These are phyloP conservation scores for Hemichromis elongatus DNA, from an alignment of 2,113 vertebrate genomes.

Conservation along the genomic window DNA sequence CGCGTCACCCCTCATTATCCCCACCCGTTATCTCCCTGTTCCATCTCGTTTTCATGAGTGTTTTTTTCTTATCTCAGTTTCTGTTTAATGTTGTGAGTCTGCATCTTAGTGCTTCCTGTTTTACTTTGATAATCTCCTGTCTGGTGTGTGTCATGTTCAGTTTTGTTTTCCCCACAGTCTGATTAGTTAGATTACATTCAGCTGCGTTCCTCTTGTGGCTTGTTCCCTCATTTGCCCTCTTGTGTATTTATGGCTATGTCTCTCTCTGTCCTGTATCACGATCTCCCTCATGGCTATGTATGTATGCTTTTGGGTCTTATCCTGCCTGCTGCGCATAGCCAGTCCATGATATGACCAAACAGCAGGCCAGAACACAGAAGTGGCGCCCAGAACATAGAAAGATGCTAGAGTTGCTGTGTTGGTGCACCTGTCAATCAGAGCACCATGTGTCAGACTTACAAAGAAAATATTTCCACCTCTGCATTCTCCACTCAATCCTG, in stretches of 20 bases:
- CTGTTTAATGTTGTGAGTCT: too few relatives aligned
- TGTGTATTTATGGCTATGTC: background rate
- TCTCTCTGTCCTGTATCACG: background rate
- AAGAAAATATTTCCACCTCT: background rate
- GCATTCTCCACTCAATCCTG: background rate
- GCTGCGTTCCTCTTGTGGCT: background rate
- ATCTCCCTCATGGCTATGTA: background rate
- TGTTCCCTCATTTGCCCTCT: background rate
- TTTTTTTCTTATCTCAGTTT: too few relatives aligned
- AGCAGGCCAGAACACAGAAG: background rate
- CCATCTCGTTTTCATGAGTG: too few relatives aligned
- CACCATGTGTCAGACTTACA: background rate
- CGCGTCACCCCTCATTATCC: too few relatives aligned
- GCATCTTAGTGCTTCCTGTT: too few relatives aligned
- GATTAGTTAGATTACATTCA: background rate
- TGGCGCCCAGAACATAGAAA: background rate
- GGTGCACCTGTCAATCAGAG: background rate
- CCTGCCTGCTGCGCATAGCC: background rate
- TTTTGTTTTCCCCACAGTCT: too few relatives aligned
- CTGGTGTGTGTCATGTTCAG: too few relatives aligned
- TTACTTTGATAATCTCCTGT: too few relatives aligned
- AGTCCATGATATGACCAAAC: background rate
- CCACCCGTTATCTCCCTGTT: too few relatives aligned
- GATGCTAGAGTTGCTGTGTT: background rate
- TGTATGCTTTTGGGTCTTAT: background rate